These are phyloP conservation scores for Monoplex corrugatus DNA, from an alignment of 2,888 invertebrate genomes.

Conservation along the genomic window DNA sequence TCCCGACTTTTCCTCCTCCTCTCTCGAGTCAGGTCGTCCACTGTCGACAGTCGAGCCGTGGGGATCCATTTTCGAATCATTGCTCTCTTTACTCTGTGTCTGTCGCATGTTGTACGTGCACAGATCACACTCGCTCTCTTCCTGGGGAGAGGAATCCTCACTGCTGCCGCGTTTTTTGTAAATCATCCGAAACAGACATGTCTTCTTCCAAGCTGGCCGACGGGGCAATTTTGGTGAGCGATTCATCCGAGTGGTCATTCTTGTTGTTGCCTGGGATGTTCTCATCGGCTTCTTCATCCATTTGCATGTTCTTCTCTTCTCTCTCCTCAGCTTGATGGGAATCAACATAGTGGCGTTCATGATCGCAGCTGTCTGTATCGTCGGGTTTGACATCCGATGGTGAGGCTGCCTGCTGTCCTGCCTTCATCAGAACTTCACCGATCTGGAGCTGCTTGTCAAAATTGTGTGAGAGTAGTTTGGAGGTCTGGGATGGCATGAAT, in stretches of 20 bases:
- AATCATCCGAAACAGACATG: constrained; percentile 9
- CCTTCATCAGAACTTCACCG: not conserved
- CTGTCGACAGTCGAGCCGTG: not conserved
- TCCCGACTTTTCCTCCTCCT: not conserved
- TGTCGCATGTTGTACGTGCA: not conserved
- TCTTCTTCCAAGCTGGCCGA: not conserved
- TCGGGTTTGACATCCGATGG: not conserved
- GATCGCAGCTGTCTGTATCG: not conserved
- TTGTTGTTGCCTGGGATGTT: not conserved
- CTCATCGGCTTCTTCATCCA: not conserved
- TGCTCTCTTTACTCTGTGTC: not conserved
- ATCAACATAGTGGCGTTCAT: too few relatives aligned
- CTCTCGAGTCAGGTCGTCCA: not conserved
- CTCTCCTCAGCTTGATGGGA: not conserved
- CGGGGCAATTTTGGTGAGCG: not conserved
- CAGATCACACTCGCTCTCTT: not conserved
- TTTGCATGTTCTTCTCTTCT: constrained; percentile 38
- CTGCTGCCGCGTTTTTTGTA: not conserved
- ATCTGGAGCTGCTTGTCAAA: constrained; percentile 47
- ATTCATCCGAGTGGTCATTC: not conserved
- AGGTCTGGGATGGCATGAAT: constrained; percentile 59
- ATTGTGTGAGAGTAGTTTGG: constrained; percentile 54
- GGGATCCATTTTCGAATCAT: not conserved
- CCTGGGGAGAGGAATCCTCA: not conserved
- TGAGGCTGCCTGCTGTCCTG: not conserved